Evolutionary conservation across 2,888 invertebrate genomes (phyloP).

Genomic region (Oasisia sp.): DNA sequence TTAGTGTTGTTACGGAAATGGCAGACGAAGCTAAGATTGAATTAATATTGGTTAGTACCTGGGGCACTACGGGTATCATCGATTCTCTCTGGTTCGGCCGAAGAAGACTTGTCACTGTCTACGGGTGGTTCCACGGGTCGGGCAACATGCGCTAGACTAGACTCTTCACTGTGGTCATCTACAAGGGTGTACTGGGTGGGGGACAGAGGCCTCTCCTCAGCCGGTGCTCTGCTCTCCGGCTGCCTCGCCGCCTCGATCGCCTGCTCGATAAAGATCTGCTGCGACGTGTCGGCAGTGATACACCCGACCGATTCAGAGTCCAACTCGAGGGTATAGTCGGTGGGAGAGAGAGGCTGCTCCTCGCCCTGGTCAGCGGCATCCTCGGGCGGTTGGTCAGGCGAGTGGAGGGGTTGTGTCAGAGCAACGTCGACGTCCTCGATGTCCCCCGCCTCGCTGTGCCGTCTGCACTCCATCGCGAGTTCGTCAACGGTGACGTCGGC

Average conservation of each 20-base stretch:
- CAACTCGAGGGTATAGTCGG: slow-evolving; percentile 54
- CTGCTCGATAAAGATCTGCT: slow-evolving; percentile 61
- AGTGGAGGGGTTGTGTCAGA: background rate
- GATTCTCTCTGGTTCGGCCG: background rate
- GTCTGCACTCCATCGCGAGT: slow-evolving; percentile 25
- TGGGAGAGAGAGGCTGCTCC: slow-evolving; percentile 55
- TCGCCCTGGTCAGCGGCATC: slow-evolving; percentile 31
- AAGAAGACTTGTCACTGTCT: background rate
- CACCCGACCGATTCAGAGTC: slow-evolving; percentile 51
- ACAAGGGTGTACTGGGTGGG: slow-evolving; percentile 62
- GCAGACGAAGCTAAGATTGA: background rate
- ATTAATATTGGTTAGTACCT: background rate
- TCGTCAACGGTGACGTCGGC: slow-evolving; percentile 28
- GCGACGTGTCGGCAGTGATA: slow-evolving; percentile 55
- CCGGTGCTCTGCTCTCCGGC: slow-evolving; percentile 30
- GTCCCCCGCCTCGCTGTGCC: slow-evolving; percentile 21
- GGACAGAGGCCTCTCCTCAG: slow-evolving; percentile 57
- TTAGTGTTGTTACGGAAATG: background rate
- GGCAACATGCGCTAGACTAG: slow-evolving; percentile 7
- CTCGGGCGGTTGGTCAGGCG: slow-evolving; percentile 8
- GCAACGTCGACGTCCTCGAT: slow-evolving; percentile 23
- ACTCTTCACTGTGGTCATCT: slow-evolving; percentile 30
- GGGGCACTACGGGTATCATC: background rate
- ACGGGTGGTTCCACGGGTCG: background rate
- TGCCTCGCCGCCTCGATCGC: slow-evolving; percentile 44